Evolutionary conservation across 2,888 invertebrate species (phyloP).

Genomic region (Lithophane semibrunnea): DNA sequence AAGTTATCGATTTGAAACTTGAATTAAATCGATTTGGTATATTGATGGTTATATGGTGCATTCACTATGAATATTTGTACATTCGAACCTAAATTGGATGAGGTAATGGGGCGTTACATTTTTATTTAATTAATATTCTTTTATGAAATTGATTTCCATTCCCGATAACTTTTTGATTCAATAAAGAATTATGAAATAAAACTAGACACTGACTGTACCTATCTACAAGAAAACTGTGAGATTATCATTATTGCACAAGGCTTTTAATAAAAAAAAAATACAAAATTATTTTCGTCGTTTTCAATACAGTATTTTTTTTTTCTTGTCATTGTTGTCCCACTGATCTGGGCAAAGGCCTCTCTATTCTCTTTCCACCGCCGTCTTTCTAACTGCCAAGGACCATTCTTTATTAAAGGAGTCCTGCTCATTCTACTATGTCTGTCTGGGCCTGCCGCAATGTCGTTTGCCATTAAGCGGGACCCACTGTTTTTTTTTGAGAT

Average conservation of each 20-base stretch:
- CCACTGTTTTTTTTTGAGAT: not conserved
- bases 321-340: too few species aligned
- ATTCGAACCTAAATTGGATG: not conserved
- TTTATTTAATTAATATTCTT: conserved; percentile 24
- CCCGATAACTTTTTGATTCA: not conserved
- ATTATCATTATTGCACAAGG: not conserved
- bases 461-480: too few species aligned
- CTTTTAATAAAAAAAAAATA: not conserved
- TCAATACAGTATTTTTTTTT: too few species aligned
- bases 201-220: not conserved
- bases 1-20: conserved; percentile 49
- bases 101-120: not conserved
- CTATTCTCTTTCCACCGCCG: too few species aligned
- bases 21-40: conserved; percentile 39
- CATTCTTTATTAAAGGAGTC: too few species aligned
- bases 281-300: too few species aligned
- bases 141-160: conserved; percentile 8
- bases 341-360: too few species aligned
- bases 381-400: too few species aligned
- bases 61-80: conserved; percentile 29
- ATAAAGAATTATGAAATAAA: not conserved
- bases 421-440: too few species aligned
- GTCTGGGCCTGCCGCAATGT: too few species aligned
- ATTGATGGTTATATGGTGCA: conserved; percentile 29
- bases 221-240: not conserved